Evolutionary conservation across 2,888 invertebrate species (phyloP), one percentile per base, ranked within the genome.

Genomic region (Mayetiola destructor): DNA sequence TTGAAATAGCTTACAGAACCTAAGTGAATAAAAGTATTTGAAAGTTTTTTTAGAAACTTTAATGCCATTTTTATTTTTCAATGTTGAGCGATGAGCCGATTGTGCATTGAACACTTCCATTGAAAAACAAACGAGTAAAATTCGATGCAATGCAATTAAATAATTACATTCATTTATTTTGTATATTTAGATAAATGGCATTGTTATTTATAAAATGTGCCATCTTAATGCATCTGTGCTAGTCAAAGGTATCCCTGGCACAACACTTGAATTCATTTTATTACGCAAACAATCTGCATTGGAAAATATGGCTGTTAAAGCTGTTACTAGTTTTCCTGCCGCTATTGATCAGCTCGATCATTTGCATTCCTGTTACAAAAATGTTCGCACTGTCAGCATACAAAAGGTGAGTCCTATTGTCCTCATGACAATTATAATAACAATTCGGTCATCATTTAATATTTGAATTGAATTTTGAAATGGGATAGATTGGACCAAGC

Each of bases 141-240:
- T 37, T 55, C 59, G 56, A 56, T 48, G 10, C 21, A 59, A 57
- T 58, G 56, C 57, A 23, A n/a, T n/a, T n/a, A n/a, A 32, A 53
- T 52, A 37, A 12, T 20, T 16, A 36, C 52, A 55, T 59, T 63
- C 62, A 63, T 64, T 73, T n/a, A n/a, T n/a, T n/a, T n/a, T n/a
- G n/a, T n/a, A n/a, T 16, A 21, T 73, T 14, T 75, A 92, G 91
- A 89, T 93, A 62, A 97, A 97, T 73, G 96, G 95, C 10, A 82
- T 87, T 60, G 91, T 95, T 16, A 75, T 99, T 55, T 87, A 91
- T 70, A 94, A 94, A 59, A 80, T 95, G 66, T 94, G 94, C 72
- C 97, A 97, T 73, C 80, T 96, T 61, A 95, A 96, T 72, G 96
- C 95, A 20, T 92, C 96, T 1, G 90, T 90, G 23, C 85, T 94